phyloP scores from a whole-genome alignment of 2,888 invertebrate genomes.

The Lucinisca nassula region DNA sequence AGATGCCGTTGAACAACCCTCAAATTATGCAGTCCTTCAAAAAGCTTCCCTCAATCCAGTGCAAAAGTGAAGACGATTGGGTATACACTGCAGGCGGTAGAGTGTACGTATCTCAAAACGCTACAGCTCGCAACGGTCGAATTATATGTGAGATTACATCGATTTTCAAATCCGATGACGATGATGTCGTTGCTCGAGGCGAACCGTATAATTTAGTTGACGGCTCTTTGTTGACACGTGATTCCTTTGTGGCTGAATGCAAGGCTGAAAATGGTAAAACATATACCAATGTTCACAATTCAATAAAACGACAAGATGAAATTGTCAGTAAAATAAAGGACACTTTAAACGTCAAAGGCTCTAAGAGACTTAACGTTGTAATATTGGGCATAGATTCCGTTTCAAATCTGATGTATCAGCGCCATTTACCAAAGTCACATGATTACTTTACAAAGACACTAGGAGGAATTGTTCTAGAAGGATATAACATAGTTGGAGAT shows the following conservation, averaged over 20 bases:
- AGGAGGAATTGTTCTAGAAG: slow-evolving; percentile 90
- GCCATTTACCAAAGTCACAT: slow-evolving; percentile 81
- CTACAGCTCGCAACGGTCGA: slow-evolving; percentile 87
- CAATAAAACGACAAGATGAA: slow-evolving; percentile 86
- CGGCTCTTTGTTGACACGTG: slow-evolving; percentile 72
- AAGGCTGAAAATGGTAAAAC: slow-evolving; percentile 84
- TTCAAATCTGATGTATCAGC: slow-evolving; percentile 91
- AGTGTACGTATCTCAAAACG: slow-evolving; percentile 89
- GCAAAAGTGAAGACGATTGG: slow-evolving; percentile 91
- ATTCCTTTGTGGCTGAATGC: slow-evolving; percentile 84
- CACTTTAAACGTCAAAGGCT: neutral
- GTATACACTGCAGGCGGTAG: slow-evolving; percentile 92
- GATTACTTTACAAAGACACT: slow-evolving; percentile 78
- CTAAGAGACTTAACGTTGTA: slow-evolving; percentile 91
- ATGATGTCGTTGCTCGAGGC: slow-evolving; percentile 62
- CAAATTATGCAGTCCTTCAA: neutral
- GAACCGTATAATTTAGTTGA: slow-evolving; percentile 69
- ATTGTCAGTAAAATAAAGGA: neutral
- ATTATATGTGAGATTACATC: slow-evolving; percentile 90
- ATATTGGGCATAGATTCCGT: slow-evolving; percentile 97
- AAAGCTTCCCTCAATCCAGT: neutral
- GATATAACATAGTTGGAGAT: slow-evolving; percentile 88
- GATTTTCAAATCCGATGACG: slow-evolving; percentile 82
- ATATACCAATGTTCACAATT: slow-evolving; percentile 92
- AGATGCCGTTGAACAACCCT: neutral